Evolutionary conservation across 2,113 vertebrate genomes (phyloP).

Genomic region (Varanus salvator): DNA sequence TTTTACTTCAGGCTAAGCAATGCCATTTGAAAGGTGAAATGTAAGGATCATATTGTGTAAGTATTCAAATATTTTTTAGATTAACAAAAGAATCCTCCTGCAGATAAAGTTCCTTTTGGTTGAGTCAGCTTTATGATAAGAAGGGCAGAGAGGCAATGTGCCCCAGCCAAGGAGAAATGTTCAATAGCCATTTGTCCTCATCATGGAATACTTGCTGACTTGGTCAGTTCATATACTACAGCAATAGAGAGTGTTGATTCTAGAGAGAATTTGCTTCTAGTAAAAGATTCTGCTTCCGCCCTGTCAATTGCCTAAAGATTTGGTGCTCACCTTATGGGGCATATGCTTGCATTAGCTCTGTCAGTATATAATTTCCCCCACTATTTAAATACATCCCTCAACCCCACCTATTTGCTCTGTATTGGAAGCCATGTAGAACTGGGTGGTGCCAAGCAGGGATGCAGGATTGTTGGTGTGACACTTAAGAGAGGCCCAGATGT

Average conservation of each 20-base stretch:
- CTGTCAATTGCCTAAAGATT: rapidly evolving
- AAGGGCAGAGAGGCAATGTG: not conserved
- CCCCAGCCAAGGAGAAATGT: constrained; percentile 15
- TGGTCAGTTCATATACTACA: constrained; percentile 13
- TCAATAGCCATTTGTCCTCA: constrained; percentile 38
- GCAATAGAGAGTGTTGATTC: not conserved
- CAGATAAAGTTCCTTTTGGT: constrained; percentile 20
- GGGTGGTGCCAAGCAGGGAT: not conserved
- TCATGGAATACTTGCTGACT: constrained; percentile 3
- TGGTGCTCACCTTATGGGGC: rapidly evolving
- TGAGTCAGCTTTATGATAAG: not conserved
- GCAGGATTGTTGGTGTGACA: not conserved
- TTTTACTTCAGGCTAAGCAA: not conserved
- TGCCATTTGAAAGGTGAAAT: constrained; percentile 17
- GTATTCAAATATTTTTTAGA: not conserved
- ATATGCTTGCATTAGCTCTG: not conserved
- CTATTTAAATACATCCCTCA: not conserved
- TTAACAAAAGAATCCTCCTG: not conserved
- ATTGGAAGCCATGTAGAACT: not conserved
- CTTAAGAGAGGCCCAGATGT: not conserved
- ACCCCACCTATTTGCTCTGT: not conserved
- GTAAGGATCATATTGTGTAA: not conserved
- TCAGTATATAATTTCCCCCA: no score
- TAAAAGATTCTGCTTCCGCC: not conserved
- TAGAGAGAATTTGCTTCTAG: not conserved